Evolutionary conservation across 1,140 invertebrate genomes (phyloP).

Genomic region (Aporrectodea caliginosa): DNA sequence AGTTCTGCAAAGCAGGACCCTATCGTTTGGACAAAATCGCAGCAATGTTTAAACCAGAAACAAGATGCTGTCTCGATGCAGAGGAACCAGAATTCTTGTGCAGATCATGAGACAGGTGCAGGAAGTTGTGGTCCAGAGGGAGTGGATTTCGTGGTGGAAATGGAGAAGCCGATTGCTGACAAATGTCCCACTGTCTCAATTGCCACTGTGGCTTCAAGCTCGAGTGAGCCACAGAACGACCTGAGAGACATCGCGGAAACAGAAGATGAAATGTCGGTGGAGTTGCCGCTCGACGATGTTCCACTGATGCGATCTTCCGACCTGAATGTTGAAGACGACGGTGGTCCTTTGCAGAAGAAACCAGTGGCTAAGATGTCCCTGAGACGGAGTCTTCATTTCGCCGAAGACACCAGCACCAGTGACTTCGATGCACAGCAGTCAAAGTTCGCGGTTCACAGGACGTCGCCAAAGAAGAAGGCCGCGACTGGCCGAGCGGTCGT

Average conservation of each 20-base stretch:
- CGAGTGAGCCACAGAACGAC: background rate
- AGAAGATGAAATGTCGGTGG: background rate
- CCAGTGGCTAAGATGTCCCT: background rate
- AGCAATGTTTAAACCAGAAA: too few species aligned
- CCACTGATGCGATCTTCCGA: background rate
- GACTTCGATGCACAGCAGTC: background rate
- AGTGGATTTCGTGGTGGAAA: background rate
- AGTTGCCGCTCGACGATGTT: background rate
- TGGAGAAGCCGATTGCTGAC: background rate
- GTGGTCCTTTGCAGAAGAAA: background rate
- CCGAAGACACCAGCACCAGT: background rate
- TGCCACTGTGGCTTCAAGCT: background rate
- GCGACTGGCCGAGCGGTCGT: too few species aligned
- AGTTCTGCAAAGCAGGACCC: slow-evolving; percentile 63
- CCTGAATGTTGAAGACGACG: background rate
- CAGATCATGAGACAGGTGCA: too few species aligned
- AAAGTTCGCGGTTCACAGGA: background rate
- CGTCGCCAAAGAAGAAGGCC: background rate
- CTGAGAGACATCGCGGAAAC: background rate
- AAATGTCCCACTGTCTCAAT: too few species aligned
- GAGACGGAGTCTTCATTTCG: background rate
- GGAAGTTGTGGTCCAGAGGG: too few species aligned
- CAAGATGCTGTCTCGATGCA: background rate
- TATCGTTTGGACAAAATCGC: background rate
- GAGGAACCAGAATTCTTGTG: background rate